Base-by-base conservation (phyloP, 92 coral and sea anemone species). In the Micromussa lordhowensis region DNA sequence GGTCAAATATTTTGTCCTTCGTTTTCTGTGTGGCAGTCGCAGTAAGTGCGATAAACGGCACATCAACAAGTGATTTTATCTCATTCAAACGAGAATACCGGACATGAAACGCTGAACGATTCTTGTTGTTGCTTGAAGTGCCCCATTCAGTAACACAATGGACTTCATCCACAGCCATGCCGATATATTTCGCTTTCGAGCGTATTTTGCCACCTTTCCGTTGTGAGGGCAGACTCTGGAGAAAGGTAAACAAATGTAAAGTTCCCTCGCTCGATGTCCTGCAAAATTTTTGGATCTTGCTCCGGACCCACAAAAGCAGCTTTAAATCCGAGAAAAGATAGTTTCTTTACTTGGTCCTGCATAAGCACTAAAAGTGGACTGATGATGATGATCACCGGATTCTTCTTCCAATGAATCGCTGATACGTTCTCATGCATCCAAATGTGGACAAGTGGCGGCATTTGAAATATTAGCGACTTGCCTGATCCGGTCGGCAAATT, bases 11-110 rank as follows among this genome's bases (percentile, higher is more conserved):
- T 68, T 64, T 75, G 26, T 77, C 85, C 82, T 68, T 89, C 7
- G 92, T 89, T 68, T 66, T 29, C 75, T 84, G 78, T 9, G 92
- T 84, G 32, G 89, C 89, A 49, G 92, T 89, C 4, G 92, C 92
- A 31, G 92, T 89, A n/a, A 89, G 85, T 38, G 92, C 85, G 21
- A 89, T 59, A 73, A 89, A 89, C 28, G 89, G 92, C 74, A 78
- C 80, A 34, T 84, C 75, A 44, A 68, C 70, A 16, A 90, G 72
- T 9, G 82, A 79, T 72, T 57, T 90, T 28, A 79, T 57, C 34
- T 85, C 87, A 57, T 90, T 90, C 21, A 85, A 68, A 66, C 77
- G 58, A n/a, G 73, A 77, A 79, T 85, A 90, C 90, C 92, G 79
- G 36, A 32, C 38, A 51, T 76, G 81, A 77, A 90, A 90, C 0